Conservation (phyloP, 2,797 vertebrate species). For the Crotalus adamanteus region DNA sequence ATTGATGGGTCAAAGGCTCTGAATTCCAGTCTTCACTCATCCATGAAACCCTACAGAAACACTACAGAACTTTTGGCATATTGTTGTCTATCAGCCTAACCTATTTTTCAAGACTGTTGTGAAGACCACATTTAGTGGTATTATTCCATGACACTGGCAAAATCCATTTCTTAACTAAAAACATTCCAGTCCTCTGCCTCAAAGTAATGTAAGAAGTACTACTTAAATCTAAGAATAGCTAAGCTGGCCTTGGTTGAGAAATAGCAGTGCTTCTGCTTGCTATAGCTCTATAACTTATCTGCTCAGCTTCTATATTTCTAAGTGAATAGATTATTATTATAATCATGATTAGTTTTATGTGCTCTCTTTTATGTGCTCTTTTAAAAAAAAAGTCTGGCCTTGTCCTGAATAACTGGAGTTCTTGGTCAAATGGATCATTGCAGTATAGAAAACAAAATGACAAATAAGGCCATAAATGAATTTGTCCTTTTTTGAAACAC, state of each 20-base stretch:
- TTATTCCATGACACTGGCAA: neutral
- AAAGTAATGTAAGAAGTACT: neutral
- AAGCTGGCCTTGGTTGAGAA: neutral
- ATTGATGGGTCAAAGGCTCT: neutral
- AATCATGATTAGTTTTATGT: conserved; percentile 19
- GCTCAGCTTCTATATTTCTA: conserved; percentile 5
- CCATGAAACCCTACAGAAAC: neutral
- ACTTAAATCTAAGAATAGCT: neutral
- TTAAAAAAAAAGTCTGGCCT: conserved; percentile 21
- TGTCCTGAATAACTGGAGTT: conserved; percentile 5
- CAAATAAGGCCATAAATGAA: neutral
- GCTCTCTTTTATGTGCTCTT: neutral
- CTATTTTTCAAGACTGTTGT: neutral
- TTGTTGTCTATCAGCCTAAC: neutral
- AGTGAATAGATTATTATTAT: conserved; percentile 17
- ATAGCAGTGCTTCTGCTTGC: neutral
- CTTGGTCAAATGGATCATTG: neutral
- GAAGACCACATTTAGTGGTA: neutral
- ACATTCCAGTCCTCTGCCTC: neutral
- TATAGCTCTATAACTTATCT: neutral
- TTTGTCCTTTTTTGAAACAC: neutral
- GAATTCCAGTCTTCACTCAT: neutral
- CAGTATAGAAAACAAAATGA: neutral
- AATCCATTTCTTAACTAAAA: neutral
- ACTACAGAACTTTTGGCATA: neutral